Conservation (phyloP, 2,888 invertebrate species). For the Xestia sexstrigata region DNA sequence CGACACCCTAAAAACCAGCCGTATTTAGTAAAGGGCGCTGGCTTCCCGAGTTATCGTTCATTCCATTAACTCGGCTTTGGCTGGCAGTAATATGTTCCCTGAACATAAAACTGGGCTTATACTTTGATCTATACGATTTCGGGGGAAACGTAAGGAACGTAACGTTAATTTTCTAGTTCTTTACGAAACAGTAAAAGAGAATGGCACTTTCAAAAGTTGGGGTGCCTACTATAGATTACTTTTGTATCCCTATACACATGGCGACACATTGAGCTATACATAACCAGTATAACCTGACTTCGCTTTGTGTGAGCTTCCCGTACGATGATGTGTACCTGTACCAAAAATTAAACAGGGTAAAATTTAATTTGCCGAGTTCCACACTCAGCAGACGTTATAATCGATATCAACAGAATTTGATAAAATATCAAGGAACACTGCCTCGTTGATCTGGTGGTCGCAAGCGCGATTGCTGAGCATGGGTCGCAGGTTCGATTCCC, state of each 20-base stretch:
- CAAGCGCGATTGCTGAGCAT: no score
- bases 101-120: conserved; percentile 38
- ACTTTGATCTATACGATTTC: background rate
- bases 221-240: background rate
- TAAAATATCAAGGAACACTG: background rate
- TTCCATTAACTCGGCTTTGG: conserved; percentile 35
- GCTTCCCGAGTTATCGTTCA: conserved; percentile 41
- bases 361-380: background rate
- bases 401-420: background rate
- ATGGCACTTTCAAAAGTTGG: background rate
- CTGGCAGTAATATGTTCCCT: conserved; percentile 26
- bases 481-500: no score
- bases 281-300: no score
- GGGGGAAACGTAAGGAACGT: background rate
- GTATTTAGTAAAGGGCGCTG: conserved; percentile 20
- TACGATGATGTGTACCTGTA: background rate
- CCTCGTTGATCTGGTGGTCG: no score
- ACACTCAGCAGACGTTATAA: background rate
- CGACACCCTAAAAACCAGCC: conserved; percentile 16
- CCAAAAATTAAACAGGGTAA: background rate
- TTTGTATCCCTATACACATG: background rate
- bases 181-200: background rate
- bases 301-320: no score
- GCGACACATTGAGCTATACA: no score
- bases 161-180: conserved; percentile 12